Evolutionary conservation across 2,797 vertebrate genomes (phyloP), one percentile per base, ranked within the genome.

Genomic region (Sarcoramphus papa): DNA sequence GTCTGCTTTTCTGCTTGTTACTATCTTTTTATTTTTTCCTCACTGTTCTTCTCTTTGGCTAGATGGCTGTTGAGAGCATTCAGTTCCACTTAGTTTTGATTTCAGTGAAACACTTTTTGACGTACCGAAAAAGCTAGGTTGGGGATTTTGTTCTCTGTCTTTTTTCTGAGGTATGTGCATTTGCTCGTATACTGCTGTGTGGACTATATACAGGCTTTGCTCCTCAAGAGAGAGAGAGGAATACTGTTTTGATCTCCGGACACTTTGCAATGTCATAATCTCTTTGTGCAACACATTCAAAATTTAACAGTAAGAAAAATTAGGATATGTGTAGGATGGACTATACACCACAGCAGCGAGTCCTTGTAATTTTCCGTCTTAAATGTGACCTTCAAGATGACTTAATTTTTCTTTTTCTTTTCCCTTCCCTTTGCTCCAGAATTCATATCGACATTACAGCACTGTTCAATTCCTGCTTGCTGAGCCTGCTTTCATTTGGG

Each of bases 71-170:
- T 70, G 86, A 89, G 88, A 95, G 56, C 57, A 13, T 91, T 97
- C 97, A 83, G 63, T 68, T 96, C 88, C 94, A 91, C 81, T 97
- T 75, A 94, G 57, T 8, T 75, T 51, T 93, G 48, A 95, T 79
- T 72, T 81, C 84, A 88, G 72, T 11, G 60, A 81, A 96, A 97
- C 67, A 24, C 74, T 65, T 83, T 88, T 28, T 95, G 97, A 96
- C 78, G 0, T 57, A 41, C 75, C 81, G 88, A 67, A 89, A 80
- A 67, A 87, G 45, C 10, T 30, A 10, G 12, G 13, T 24, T 91
- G 91, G 50, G 72, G 72, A 68, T 92, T 96, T 95, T 70, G 41
- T 50, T 77, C 60, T 40, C 70, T 37, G 33, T 82, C 64, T 64
- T 83, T 89, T 92, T 62, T 23, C 56, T 74, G 82, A 83, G 37